phyloP scores from a whole-genome alignment of 2,113 vertebrate species.

The Lucifuga dentata region DNA sequence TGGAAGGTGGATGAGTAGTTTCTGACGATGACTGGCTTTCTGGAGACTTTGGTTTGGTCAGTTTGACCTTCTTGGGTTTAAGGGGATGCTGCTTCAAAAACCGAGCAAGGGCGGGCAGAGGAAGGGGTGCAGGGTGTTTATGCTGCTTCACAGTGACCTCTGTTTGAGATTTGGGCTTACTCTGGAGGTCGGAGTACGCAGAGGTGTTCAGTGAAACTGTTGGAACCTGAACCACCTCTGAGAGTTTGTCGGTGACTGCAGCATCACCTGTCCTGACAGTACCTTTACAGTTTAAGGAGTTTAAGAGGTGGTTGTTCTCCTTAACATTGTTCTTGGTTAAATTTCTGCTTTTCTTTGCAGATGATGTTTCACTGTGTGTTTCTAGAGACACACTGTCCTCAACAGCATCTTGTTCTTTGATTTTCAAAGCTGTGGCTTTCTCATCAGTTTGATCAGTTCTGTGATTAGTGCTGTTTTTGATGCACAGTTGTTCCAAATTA shows the following conservation, averaged over 20 bases:
- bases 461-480: not conserved
- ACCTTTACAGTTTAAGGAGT: slow-evolving; percentile 1
- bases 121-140: slow-evolving; percentile 69
- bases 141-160: slow-evolving; percentile 33
- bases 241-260: not conserved
- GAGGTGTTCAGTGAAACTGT: slow-evolving; percentile 3
- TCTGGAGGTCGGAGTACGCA: not conserved
- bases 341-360: slow-evolving; percentile 1
- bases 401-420: not conserved
- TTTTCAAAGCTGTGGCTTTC: not conserved
- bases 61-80: slow-evolving; percentile 65
- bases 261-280: not conserved
- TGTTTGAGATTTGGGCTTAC: not conserved
- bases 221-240: not conserved
- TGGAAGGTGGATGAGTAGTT: not conserved
- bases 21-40: slow-evolving; percentile 3
- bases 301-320: not conserved
- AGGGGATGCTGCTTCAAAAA: slow-evolving; percentile 79
- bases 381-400: not conserved
- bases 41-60: slow-evolving; percentile 15
- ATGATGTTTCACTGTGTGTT: not conserved
- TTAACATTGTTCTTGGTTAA: not conserved
- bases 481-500: slow-evolving; percentile 47
- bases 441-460: slow-evolving; percentile 24
- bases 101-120: slow-evolving; percentile 78